Evolutionary conservation across 2,113 vertebrate species (phyloP).

Genomic region (Rhodinocichla rosea): DNA sequence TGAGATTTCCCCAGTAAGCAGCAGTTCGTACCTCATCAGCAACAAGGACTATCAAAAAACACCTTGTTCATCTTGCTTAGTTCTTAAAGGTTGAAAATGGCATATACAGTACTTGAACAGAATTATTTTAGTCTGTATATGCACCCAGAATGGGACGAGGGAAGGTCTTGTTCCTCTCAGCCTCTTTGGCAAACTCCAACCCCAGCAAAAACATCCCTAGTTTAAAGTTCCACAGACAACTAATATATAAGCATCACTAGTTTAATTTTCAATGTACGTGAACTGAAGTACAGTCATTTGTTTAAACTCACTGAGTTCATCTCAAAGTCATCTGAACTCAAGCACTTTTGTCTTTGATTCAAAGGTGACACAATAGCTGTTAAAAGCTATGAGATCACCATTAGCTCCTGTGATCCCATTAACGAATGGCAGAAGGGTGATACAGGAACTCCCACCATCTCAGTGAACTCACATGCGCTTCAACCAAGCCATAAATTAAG

Average conservation of each 20-base stretch:
- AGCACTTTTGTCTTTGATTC: not conserved
- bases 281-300: not conserved
- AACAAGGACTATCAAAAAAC: not conserved
- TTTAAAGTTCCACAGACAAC: not conserved
- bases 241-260: not conserved
- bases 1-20: not conserved
- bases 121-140: not conserved
- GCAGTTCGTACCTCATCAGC: not conserved
- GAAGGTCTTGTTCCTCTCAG: not conserved
- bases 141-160: not conserved
- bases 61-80: not conserved
- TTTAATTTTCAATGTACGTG: not conserved
- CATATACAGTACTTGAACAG: not conserved
- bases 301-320: not conserved
- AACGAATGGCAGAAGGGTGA: not conserved
- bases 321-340: not conserved
- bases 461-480: not conserved
- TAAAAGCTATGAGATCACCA: not conserved
- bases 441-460: not conserved
- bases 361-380: not conserved
- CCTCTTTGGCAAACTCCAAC: not conserved
- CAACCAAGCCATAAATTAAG: not conserved
- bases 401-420: not conserved
- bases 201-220: not conserved
- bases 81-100: not conserved